A percentile compares a stretch with the other conserved stretches of the same genome.
These are phyloP conservation scores for Dendrolimus houi DNA, from an alignment of 2,888 invertebrate genomes.

Conservation along the genomic window DNA sequence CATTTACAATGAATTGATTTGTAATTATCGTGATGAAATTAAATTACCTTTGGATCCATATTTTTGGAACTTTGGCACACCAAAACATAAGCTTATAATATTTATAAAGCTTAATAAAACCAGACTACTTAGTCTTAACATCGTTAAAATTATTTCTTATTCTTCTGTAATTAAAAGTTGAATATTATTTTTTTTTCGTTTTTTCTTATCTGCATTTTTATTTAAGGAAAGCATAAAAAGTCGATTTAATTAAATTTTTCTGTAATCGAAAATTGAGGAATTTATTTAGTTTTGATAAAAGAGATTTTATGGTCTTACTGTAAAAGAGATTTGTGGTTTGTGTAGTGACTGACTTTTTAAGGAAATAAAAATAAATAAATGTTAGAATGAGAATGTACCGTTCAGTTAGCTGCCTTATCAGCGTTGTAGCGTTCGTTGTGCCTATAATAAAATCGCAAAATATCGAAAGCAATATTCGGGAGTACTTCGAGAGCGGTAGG, in stretches of 20 bases:
- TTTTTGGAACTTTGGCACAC: not conserved
- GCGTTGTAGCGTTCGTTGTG: constrained; percentile 1
- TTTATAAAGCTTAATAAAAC: not conserved
- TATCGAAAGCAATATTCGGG: constrained; percentile 8
- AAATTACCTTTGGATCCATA: not conserved
- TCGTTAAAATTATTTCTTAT: not conserved
- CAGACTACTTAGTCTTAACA: not conserved
- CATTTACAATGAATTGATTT: not conserved
- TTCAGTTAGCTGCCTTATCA: not conserved
- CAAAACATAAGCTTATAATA: not conserved
- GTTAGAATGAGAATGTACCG: too few relatives aligned
- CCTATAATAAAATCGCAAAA: constrained; percentile 2
- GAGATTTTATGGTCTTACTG: too few relatives aligned
- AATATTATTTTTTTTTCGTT: not conserved
- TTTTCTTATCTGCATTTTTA: not conserved
- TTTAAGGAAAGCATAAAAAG: constrained; percentile 7
- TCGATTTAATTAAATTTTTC: constrained; percentile 19
- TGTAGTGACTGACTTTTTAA: not conserved
- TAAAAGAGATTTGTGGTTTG: not conserved
- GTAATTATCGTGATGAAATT: not conserved
- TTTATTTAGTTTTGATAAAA: not conserved
- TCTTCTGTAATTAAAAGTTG: not conserved
- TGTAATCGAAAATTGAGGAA: constrained; percentile 1
- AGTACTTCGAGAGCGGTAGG: constrained; percentile 31
- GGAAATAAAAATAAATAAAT: too few relatives aligned